Percentiles rank a stretch among this genome's conserved stretches.
Conservation (phyloP, 2,888 invertebrate species). For the Cosmia pyralina region DNA sequence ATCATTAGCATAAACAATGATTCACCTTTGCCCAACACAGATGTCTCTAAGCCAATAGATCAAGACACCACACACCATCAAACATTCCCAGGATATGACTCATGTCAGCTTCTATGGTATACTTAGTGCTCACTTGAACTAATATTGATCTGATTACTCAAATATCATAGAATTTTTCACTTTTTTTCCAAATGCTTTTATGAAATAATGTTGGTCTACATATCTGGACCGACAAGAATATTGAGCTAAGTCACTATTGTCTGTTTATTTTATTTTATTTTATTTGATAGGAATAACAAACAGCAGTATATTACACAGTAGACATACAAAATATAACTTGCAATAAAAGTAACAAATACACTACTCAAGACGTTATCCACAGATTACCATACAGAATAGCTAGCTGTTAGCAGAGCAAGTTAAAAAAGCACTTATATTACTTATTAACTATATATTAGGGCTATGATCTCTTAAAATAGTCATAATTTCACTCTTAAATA, state of each 20-base stretch:
- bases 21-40: slow-evolving; percentile 78
- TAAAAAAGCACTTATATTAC: no score
- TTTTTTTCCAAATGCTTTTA: neutral
- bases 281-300: no score
- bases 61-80: slow-evolving; percentile 68
- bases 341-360: no score
- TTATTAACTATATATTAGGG: no score
- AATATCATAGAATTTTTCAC: neutral
- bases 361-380: no score
- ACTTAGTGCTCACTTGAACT: slow-evolving; percentile 65
- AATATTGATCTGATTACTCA: slow-evolving; percentile 64
- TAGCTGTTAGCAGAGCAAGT: no score
- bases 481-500: no score
- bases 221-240: neutral
- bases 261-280: no score
- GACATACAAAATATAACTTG: no score
- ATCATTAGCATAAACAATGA: slow-evolving; percentile 77
- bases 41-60: slow-evolving; percentile 71
- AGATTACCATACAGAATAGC: no score
- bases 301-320: no score
- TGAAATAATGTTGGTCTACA: neutral
- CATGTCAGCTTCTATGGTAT: slow-evolving; percentile 62
- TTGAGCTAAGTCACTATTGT: neutral
- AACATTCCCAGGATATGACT: slow-evolving; percentile 73
- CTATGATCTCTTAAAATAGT: no score